Percentiles rank a stretch among this genome's conserved stretches.
phyloP scores from a whole-genome alignment of 1,140 invertebrate genomes.

The Meloidogyne hapla region DNA sequence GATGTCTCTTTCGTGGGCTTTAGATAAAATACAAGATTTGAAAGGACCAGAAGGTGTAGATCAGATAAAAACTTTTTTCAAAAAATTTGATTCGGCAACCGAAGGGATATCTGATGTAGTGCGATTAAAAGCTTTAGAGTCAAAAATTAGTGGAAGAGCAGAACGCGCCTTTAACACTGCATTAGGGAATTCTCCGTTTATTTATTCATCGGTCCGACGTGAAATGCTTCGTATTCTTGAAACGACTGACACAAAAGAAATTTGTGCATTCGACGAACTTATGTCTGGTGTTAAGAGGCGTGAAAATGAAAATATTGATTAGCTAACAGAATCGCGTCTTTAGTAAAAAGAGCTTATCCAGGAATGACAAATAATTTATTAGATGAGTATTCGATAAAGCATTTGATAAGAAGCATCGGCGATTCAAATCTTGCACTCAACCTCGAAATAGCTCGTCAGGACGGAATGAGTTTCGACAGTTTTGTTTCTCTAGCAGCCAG shows the following conservation, averaged over 20 bases:
- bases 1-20: neutral
- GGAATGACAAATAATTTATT: slow-evolving; percentile 2
- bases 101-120: neutral
- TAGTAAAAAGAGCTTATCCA: neutral
- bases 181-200: neutral
- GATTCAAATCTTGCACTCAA: slow-evolving; percentile 8
- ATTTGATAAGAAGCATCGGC: neutral
- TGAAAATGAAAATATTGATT: slow-evolving; percentile 16
- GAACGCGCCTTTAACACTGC: slow-evolving; percentile 8
- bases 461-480: slow-evolving; percentile 2
- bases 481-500: slow-evolving; percentile 14
- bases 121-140: neutral
- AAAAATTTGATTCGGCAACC: slow-evolving; percentile 8
- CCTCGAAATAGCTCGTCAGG: neutral
- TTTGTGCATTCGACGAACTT: slow-evolving; percentile 11
- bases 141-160: neutral
- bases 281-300: neutral
- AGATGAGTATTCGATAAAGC: slow-evolving; percentile 15
- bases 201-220: neutral
- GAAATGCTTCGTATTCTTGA: slow-evolving; percentile 10
- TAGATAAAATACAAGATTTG: slow-evolving; percentile 12
- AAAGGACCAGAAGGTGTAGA: neutral
- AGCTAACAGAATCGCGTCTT: slow-evolving; percentile 12
- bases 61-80: slow-evolving; percentile 5
- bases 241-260: neutral